Conservation (phyloP, 2,113 vertebrate genomes). For the Hemiscyllium ocellatum region DNA sequence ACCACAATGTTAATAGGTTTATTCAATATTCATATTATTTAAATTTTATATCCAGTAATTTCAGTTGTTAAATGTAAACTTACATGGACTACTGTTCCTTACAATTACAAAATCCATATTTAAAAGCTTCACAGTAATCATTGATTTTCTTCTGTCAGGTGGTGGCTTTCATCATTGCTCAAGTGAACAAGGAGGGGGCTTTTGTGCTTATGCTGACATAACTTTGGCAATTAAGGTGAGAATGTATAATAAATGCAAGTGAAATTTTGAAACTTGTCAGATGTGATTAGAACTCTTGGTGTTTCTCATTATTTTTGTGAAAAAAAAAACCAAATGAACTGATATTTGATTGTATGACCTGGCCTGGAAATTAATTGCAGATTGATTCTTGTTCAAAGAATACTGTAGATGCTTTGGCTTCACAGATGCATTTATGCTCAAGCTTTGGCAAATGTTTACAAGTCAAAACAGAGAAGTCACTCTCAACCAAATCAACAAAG, state of each 20-base stretch:
- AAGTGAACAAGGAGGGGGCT: constrained; percentile 84
- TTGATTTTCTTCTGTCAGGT: constrained; percentile 55
- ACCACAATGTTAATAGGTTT: neutral
- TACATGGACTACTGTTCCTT: neutral
- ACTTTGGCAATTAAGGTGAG: constrained; percentile 84
- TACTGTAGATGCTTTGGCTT: too few relatives aligned
- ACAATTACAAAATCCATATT: neutral
- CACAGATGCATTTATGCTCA: too few relatives aligned
- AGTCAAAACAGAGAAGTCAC: too few relatives aligned
- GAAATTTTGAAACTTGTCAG: neutral
- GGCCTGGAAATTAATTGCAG: too few relatives aligned
- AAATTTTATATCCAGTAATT: neutral
- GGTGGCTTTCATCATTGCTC: constrained; percentile 97
- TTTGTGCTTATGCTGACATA: constrained; percentile 93
- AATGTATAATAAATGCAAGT: neutral
- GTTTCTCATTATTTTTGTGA: too few relatives aligned
- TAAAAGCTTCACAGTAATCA: neutral
- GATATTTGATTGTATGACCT: too few relatives aligned
- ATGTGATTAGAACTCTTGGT: too few relatives aligned
- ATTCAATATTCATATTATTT: neutral
- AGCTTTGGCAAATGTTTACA: too few relatives aligned
- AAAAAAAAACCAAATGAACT: too few relatives aligned
- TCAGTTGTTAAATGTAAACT: neutral
- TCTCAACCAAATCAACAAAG: too few relatives aligned
- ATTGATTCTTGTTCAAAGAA: too few relatives aligned